phyloP scores from a whole-genome alignment of 2,888 invertebrate genomes.

The Sussaba pulchella region DNA sequence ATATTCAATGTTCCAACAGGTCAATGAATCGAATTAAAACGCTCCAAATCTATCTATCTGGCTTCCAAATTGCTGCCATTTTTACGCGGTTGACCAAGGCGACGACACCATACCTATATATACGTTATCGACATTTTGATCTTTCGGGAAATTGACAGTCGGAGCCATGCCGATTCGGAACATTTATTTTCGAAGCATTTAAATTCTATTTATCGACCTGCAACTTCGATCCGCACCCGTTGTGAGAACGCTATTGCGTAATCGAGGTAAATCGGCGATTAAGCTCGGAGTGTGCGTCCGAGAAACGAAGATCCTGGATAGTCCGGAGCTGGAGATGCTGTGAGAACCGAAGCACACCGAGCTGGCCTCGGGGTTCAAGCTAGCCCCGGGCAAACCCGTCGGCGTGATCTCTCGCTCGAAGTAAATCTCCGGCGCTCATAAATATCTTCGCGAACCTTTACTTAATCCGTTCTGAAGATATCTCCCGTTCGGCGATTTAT shows the following conservation, averaged over 20 bases:
- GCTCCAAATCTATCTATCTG: no score
- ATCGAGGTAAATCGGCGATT: slow-evolving; percentile 59
- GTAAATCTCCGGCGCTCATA: slow-evolving; percentile 61
- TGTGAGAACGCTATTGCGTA: slow-evolving; percentile 51
- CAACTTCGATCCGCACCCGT: no score
- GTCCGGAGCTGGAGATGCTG: slow-evolving; percentile 44
- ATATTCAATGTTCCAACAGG: no score
- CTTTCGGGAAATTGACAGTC: no score
- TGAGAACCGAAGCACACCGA: slow-evolving; percentile 43
- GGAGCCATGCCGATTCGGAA: no score
- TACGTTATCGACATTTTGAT: no score
- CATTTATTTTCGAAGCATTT: no score
- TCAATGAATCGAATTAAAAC: no score
- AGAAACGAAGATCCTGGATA: slow-evolving; percentile 51
- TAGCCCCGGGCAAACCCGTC: slow-evolving; percentile 55
- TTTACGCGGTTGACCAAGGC: no score
- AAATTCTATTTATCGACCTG: no score
- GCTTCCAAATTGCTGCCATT: no score
- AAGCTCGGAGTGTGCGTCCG: slow-evolving; percentile 25
- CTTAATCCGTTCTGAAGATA: slow-evolving; percentile 63
- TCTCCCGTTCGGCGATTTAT: slow-evolving; percentile 60
- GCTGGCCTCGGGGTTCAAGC: slow-evolving; percentile 60
- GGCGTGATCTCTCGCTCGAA: slow-evolving; percentile 51
- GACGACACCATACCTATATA: no score
- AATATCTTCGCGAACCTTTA: slow-evolving; percentile 57